Evolutionary conservation across 2,888 invertebrate genomes (phyloP).

Genomic region (Nephrotoma flavescens): DNA sequence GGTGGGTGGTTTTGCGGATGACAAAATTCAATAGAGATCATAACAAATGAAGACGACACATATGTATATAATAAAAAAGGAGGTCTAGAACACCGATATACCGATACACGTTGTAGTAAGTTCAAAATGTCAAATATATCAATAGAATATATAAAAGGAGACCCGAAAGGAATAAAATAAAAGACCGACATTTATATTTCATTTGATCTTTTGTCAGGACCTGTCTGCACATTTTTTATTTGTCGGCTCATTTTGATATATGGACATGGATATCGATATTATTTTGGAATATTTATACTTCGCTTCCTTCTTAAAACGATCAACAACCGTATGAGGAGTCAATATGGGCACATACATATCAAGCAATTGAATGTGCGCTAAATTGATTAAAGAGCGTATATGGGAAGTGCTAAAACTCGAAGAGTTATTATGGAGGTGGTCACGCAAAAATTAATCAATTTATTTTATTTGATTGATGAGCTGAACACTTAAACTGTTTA

Average conservation of each 20-base stretch:
- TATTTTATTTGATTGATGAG: neutral
- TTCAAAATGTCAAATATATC: neutral
- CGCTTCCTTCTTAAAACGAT: neutral
- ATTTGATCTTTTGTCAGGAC: conserved; percentile 11
- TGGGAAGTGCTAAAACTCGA: neutral
- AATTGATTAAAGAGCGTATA: neutral
- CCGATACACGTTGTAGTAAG: neutral
- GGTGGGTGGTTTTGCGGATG: neutral
- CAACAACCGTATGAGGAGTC: no score
- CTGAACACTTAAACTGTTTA: neutral
- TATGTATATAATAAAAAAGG: neutral
- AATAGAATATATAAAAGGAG: neutral
- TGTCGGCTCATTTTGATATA: neutral
- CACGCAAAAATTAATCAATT: neutral
- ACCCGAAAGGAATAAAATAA: neutral
- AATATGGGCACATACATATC: no score
- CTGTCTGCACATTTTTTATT: conserved; percentile 16
- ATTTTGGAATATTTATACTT: neutral
- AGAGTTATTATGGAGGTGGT: neutral
- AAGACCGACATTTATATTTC: neutral
- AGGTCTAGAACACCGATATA: neutral
- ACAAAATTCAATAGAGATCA: neutral
- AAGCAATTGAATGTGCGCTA: no score
- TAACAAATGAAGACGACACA: neutral
- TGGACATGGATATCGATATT: neutral